Base-by-base conservation (phyloP, 2,888 invertebrate genomes). In the Steinernema scapterisci region DNA sequence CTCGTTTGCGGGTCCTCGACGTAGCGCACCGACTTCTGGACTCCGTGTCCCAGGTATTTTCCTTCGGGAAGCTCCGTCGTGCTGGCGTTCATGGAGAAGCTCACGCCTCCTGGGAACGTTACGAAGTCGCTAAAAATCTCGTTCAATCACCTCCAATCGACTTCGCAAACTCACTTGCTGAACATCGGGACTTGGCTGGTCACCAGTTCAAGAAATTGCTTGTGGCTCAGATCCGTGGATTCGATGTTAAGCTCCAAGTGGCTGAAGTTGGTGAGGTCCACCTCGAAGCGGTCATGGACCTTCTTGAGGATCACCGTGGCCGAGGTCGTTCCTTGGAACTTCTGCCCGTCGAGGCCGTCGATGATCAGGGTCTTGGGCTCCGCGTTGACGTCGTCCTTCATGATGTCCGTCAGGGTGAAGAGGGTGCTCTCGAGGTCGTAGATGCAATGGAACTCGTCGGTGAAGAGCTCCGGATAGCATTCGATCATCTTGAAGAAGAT, bases 21-120 rank as follows among this genome's bases (percentile, higher is more conserved):
- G 31, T 63, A 63, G 63, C 63, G 63, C 27, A 63, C 31, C 27
- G 63, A 63, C 45, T 71, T 51, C 51, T 71, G 71, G 51, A 71
- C 23, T 23, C 71, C 71, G 51, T 48, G 46, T 11, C 71, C 71
- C 6, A 71, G 71, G 31, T 71, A 71, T 27, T 71, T 71, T 9
- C 44, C 71, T 16, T 71, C 71, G 6, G 43, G 71, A 38, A 71
- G 51, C 16, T 44, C n/a, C 6, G 71, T 46, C 5, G 27, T 19
- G 13, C 9, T 16, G 23, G 46, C 45, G 16, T 43, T 16, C 71
- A 51, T 43, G 16, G 11, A 13, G 71, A 71, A 71, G 25, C 23
- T 21, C 1, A 27, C 45, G 6, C 51, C 71, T 43, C 48, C 71
- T 23, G 43, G 71, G 19, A 16, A 71, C 6, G 51, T 71, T 16